Evolutionary conservation across 2,888 invertebrate genomes (phyloP), one percentile per base, ranked within the genome.

Genomic region (Xylocampa areola): DNA sequence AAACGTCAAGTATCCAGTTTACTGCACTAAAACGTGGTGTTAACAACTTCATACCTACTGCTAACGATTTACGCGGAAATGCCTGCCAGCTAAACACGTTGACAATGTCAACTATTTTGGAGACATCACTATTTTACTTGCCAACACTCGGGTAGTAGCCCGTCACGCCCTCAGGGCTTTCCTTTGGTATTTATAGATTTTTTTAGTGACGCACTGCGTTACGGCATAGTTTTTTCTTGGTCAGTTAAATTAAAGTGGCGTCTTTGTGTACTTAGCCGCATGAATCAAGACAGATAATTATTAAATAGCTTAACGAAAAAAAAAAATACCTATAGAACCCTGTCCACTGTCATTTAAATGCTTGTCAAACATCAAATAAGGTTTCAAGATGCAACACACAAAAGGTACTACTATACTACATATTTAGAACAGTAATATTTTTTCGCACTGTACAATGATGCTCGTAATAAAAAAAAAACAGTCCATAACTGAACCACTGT

Each of bases 61-160:
- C 55, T 49, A 55, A 63, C 33, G 54, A 68, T 78, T 79, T 74
- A 85, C 76, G 81, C 87, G 90, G 89, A 91, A 90, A 83, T 82
- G 65, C 72, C 67, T 65, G 69, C 77, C 65, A 78, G 85, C 86
- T 85, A 87, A 85, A 82, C 78, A 80, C 82, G 81, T 78, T 68
- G 73, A 82, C 89, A 90, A 89, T 89, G 90, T 89, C 89, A 89
- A 81, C 85, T 88, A 89, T 89, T 89, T 88, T 71, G 68, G 81
- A 82, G 80, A 86, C 79, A 82, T 66, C 51, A 64, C 79, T 79
- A 81, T 85, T 83, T 80, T 74, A 78, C 75, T 62, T 81, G 85
- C 84, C 84, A 85, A 85, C 75, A 69, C 68, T 57, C 66, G 70
- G 68, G 70, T 76, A 75, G 68, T 76, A 65, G 68, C 76, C 77